Conservation (phyloP, 1,140 invertebrate species). For the Andricus grossulariae region DNA sequence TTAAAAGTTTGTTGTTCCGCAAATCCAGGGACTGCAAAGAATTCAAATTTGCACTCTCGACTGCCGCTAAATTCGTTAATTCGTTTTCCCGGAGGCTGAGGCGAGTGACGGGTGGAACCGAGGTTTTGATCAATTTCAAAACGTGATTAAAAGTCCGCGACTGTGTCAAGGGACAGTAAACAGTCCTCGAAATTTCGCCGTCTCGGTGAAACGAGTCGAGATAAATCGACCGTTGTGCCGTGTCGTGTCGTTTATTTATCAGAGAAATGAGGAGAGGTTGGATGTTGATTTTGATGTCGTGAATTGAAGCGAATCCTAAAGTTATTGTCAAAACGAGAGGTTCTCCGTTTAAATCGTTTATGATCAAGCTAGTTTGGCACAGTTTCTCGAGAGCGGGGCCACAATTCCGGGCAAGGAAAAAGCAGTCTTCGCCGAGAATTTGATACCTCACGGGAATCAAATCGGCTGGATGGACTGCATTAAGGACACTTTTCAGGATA, state of each 20-base stretch:
- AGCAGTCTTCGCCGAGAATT: conserved; percentile 62
- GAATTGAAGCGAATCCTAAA: conserved; percentile 71
- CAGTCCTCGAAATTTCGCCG: conserved; percentile 67
- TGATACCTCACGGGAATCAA: conserved; percentile 76
- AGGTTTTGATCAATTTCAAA: conserved; percentile 70
- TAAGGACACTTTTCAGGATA: conserved; percentile 73
- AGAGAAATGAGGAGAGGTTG: conserved; percentile 68
- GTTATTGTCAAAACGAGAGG: conserved; percentile 70
- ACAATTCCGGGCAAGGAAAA: conserved; percentile 76
- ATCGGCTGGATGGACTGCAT: conserved; percentile 73
- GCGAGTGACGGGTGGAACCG: conserved; percentile 62
- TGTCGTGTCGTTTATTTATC: conserved; percentile 68
- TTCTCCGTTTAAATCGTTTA: conserved; percentile 66
- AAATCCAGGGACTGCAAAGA: conserved; percentile 70
- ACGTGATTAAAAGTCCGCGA: conserved; percentile 72
- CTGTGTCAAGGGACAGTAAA: conserved; percentile 75
- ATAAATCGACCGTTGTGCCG: conserved; percentile 63
- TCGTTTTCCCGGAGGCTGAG: conserved; percentile 73
- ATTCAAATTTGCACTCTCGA: conserved; percentile 65
- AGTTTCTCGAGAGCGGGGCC: conserved; percentile 73
- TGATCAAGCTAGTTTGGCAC: conserved; percentile 72
- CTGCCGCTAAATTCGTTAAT: conserved; percentile 62
- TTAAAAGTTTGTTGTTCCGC: conserved; percentile 71
- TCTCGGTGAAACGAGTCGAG: conserved; percentile 74
- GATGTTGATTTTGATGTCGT: conserved; percentile 74